Conservation (phyloP, 53 echinoderm and acorn worm genomes). For the Glandiceps talaboti region DNA sequence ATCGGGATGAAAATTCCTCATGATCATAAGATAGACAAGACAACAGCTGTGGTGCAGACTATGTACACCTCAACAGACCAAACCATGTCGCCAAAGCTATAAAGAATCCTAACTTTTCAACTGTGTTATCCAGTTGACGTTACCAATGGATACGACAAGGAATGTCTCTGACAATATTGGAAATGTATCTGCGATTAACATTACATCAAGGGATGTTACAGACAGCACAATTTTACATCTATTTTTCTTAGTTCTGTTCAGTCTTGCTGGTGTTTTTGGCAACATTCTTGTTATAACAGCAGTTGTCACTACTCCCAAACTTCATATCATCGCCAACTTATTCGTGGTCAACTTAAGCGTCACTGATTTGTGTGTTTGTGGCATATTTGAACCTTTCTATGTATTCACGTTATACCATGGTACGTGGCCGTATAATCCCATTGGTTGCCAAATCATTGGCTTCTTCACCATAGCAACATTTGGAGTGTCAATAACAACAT, state of each 20-base stretch:
- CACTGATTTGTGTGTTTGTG: constrained; percentile 32
- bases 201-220: too few relatives aligned
- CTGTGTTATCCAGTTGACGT: too few relatives aligned
- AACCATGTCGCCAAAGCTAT: too few relatives aligned
- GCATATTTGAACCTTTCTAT: constrained; percentile 39
- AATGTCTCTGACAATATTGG: not conserved
- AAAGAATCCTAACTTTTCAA: too few relatives aligned
- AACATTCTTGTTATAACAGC: constrained; percentile 72
- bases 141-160: too few relatives aligned
- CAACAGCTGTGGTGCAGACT: too few relatives aligned
- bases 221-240: constrained; percentile 27
- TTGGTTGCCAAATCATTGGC: constrained; percentile 40
- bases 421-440: constrained; percentile 35
- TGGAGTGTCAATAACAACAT: constrained; percentile 27
- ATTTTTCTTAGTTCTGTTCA: constrained; percentile 35
- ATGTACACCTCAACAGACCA: too few relatives aligned
- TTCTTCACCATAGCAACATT: constrained; percentile 54
- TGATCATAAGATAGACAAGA: too few relatives aligned
- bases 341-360: constrained; percentile 39
- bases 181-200: too few relatives aligned
- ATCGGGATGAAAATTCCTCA: too few relatives aligned
- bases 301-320: constrained; percentile 33
- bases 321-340: constrained; percentile 53
- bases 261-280: constrained; percentile 51
- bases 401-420: constrained; percentile 23